phyloP scores from a whole-genome alignment of 2,888 invertebrate species.

The Stenurella melanura region DNA sequence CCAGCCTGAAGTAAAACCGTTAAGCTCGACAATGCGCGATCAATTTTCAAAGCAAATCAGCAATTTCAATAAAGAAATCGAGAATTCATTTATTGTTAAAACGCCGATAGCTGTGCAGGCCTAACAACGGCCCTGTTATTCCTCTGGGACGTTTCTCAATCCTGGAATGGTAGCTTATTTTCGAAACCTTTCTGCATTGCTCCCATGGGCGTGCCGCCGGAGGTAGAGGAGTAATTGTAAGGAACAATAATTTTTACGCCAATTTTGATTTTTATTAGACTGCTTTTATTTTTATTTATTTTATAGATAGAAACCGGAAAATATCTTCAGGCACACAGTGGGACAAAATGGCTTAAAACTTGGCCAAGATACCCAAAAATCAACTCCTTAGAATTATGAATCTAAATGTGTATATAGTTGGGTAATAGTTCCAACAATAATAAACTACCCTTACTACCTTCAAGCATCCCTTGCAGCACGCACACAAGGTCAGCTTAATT shows the following conservation, averaged over 20 bases:
- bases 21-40: constrained; percentile 36
- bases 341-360: no score
- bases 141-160: constrained; percentile 63
- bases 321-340: no score
- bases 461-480: no score
- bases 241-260: background rate
- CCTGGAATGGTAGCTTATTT: constrained; percentile 66
- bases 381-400: no score
- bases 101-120: constrained; percentile 59
- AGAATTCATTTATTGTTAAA: constrained; percentile 66
- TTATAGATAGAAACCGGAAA: no score
- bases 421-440: no score
- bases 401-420: no score
- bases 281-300: no score
- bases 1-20: constrained; percentile 12
- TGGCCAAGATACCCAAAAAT: no score
- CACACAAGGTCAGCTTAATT: no score
- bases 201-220: constrained; percentile 44
- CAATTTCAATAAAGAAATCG: constrained; percentile 65
- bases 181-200: constrained; percentile 63
- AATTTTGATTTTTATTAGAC: background rate
- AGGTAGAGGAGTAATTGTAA: constrained; percentile 1
- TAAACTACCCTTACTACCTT: no score
- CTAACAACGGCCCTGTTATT: constrained; percentile 58
- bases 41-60: constrained; percentile 57